A percentile compares a stretch with the other conserved stretches of the same genome.
Conservation (phyloP, 2,888 invertebrate genomes). For the Amphipoea oculea region DNA sequence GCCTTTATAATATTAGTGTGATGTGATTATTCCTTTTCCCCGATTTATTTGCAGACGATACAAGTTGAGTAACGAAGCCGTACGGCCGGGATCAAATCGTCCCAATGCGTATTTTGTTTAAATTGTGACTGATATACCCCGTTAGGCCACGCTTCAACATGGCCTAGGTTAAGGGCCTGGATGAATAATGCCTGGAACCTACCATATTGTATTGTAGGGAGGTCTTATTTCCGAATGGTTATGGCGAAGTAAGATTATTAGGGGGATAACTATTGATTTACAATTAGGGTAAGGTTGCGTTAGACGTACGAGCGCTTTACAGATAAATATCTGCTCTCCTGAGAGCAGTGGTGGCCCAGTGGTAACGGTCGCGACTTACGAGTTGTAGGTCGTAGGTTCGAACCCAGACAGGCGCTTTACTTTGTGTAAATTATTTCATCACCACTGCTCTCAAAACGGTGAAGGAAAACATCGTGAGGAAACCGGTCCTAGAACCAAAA, state of each 20-base stretch:
- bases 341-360: no score
- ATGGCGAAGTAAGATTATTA: background rate
- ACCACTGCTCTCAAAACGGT: no score
- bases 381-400: no score
- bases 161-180: slow-evolving; percentile 77
- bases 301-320: background rate
- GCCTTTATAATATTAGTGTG: no score
- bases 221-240: slow-evolving; percentile 41
- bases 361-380: no score
- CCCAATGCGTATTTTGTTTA: slow-evolving; percentile 85
- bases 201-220: slow-evolving; percentile 45
- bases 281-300: background rate
- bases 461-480: no score
- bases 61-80: slow-evolving; percentile 81
- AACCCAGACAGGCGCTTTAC: no score
- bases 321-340: no score
- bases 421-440: no score
- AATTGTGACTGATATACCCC: slow-evolving; percentile 88
- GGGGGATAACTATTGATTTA: background rate
- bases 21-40: background rate
- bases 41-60: slow-evolving; percentile 75
- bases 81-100: slow-evolving; percentile 80
- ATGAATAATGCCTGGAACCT: slow-evolving; percentile 67
- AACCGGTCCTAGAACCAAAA: no score
- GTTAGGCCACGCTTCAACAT: slow-evolving; percentile 73